These are phyloP conservation scores for Paradoxurus hermaphroditus DNA, from an alignment of 2,113 vertebrate species.

Conservation along the genomic window DNA sequence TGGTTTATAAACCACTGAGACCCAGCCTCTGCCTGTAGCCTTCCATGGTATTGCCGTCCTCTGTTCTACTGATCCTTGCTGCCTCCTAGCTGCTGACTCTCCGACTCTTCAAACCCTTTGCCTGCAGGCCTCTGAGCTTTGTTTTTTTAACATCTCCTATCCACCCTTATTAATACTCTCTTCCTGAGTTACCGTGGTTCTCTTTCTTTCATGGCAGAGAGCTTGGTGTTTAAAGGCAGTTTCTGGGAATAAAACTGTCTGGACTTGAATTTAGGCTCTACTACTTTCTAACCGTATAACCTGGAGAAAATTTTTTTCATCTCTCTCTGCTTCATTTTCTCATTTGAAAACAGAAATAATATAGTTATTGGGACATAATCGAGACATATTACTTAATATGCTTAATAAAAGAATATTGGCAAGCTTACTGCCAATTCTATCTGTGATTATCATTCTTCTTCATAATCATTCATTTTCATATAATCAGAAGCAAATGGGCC, in stretches of 20 bases:
- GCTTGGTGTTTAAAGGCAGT: neutral
- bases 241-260: neutral
- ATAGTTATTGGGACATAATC: neutral
- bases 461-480: neutral
- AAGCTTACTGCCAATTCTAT: neutral
- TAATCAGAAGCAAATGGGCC: neutral
- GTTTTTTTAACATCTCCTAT: neutral
- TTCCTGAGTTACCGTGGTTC: neutral
- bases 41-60: neutral
- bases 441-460: neutral
- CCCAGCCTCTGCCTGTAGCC: neutral
- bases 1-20: neutral
- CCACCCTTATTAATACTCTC: neutral
- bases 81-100: neutral
- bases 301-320: neutral
- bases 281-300: neutral
- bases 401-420: neutral
- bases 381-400: neutral
- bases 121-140: neutral
- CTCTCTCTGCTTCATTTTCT: neutral
- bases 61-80: neutral
- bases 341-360: neutral
- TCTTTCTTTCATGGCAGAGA: neutral
- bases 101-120: neutral
- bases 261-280: neutral